Evolutionary conservation across 1,140 invertebrate genomes (phyloP).

Genomic region (Hycleus phaleratus): DNA sequence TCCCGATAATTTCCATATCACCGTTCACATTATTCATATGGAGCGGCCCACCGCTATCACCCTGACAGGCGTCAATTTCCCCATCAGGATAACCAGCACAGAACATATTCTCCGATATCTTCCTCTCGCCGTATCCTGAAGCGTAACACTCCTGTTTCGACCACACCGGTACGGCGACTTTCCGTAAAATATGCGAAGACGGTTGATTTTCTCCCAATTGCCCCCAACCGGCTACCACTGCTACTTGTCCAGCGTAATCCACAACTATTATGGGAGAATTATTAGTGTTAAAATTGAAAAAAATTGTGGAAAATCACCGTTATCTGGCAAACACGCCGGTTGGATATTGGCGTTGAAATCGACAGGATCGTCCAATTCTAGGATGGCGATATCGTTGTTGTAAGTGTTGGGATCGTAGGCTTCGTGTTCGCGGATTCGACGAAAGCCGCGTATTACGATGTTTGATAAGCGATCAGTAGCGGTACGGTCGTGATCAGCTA

Average conservation of each 20-base stretch:
- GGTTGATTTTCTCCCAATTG: constrained; percentile 54
- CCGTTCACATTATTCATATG: constrained; percentile 39
- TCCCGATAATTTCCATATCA: constrained; percentile 48
- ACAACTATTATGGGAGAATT: constrained; percentile 17
- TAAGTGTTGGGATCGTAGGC: constrained; percentile 61
- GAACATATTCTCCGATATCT: constrained; percentile 66
- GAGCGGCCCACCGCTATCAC: constrained; percentile 52
- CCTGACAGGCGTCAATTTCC: constrained; percentile 36
- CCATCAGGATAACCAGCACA: constrained; percentile 55
- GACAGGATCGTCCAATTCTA: constrained; percentile 59
- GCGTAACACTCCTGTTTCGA: constrained; percentile 48
- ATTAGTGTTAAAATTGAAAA: too few species aligned
- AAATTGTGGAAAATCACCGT: constrained; percentile 28
- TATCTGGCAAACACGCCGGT: constrained; percentile 62
- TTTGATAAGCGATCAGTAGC: constrained; percentile 25
- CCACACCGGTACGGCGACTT: constrained; percentile 54
- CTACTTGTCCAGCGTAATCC: constrained; percentile 53
- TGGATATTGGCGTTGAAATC: constrained; percentile 50
- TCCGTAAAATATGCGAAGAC: constrained; percentile 50
- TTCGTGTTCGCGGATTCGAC: constrained; percentile 50
- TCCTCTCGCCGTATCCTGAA: constrained; percentile 46
- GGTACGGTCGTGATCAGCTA: constrained; percentile 43
- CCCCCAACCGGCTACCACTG: constrained; percentile 71
- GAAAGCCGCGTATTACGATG: constrained; percentile 37
- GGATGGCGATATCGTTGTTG: constrained; percentile 74